These are phyloP conservation scores for Drosophila kikkawai DNA, from an alignment of 1,140 invertebrate genomes.

Conservation along the genomic window DNA sequence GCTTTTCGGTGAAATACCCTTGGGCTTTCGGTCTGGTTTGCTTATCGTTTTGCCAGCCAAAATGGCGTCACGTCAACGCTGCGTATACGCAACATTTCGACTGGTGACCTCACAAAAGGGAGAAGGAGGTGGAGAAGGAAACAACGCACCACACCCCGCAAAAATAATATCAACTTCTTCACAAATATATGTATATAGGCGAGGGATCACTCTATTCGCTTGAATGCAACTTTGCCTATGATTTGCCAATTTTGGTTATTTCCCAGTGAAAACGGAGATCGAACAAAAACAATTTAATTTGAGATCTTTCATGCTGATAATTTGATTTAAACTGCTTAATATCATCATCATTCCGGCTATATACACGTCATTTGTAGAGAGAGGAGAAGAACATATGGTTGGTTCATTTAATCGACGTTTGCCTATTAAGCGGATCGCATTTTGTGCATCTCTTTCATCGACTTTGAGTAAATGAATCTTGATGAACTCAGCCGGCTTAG, in stretches of 20 bases:
- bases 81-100: constrained; percentile 78
- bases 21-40: constrained; percentile 10
- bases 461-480: constrained; percentile 43
- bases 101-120: constrained; percentile 65
- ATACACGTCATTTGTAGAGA: constrained; percentile 8
- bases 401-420: constrained; percentile 42
- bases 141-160: constrained; percentile 21
- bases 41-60: constrained; percentile 53
- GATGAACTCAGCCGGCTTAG: constrained; percentile 44
- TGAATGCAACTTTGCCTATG: constrained; percentile 64
- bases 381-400: constrained; percentile 39
- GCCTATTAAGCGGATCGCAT: constrained; percentile 50
- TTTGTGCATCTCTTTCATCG: constrained; percentile 44
- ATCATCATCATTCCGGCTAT: constrained; percentile 9
- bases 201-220: constrained; percentile 49
- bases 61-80: constrained; percentile 57
- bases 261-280: constrained; percentile 20
- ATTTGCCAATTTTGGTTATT: constrained; percentile 70
- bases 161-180: constrained; percentile 15
- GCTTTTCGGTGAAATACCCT: constrained; percentile 46
- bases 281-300: constrained; percentile 46
- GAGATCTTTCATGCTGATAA: constrained; percentile 69
- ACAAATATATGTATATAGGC: background rate
- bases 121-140: constrained; percentile 2
- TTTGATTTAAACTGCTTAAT: constrained; percentile 53